Conservation (phyloP, 2,113 vertebrate species). For the Cranoglanis bouderius region DNA sequence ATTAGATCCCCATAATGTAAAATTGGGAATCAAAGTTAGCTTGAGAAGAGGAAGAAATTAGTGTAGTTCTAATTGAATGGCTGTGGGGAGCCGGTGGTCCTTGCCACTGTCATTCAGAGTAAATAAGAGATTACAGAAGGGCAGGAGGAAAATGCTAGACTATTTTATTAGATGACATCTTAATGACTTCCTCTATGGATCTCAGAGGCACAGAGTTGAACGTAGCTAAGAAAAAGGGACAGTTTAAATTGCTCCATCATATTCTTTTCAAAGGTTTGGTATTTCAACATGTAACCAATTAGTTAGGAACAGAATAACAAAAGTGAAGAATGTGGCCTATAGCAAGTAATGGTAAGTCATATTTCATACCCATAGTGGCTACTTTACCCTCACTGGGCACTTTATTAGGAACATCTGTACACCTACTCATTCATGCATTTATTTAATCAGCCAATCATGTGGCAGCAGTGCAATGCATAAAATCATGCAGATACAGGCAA, state of each 20-base stretch:
- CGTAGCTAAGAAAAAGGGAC: background rate
- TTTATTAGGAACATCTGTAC: background rate
- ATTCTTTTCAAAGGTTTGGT: background rate
- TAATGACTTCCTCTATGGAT: background rate
- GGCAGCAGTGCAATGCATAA: too few species aligned
- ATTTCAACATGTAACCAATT: background rate
- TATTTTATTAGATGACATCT: background rate
- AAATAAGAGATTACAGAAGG: background rate
- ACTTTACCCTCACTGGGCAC: background rate
- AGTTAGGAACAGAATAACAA: background rate
- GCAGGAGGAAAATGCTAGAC: background rate
- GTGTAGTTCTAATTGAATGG: background rate
- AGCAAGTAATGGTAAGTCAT: background rate
- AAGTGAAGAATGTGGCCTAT: background rate
- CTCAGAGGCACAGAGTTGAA: background rate
- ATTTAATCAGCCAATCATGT: too few species aligned
- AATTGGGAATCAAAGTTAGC: background rate
- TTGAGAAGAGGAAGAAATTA: background rate
- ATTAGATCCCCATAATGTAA: conserved; percentile 56
- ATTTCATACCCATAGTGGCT: background rate
- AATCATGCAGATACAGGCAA: too few species aligned
- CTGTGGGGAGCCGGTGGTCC: background rate
- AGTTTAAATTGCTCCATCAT: background rate
- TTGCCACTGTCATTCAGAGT: background rate
- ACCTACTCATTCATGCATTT: background rate